Evolutionary conservation across 2,113 vertebrate species (phyloP).

Genomic region (Larimichthys polyactis): DNA sequence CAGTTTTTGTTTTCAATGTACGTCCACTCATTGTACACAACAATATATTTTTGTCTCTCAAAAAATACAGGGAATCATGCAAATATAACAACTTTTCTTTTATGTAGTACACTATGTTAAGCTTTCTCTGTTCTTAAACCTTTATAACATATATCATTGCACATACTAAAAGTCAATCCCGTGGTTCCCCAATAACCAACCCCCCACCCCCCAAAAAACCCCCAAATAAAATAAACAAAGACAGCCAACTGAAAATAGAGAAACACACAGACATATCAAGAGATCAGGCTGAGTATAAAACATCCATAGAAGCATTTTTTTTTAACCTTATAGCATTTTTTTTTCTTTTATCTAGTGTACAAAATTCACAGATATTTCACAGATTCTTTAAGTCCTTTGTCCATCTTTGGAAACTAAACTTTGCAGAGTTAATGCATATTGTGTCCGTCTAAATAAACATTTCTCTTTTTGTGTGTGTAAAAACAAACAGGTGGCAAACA

Average conservation of each 20-base stretch:
- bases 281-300: constrained; percentile 85
- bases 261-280: constrained; percentile 78
- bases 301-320: constrained; percentile 74
- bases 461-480: neutral
- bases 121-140: constrained; percentile 77
- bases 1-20: constrained; percentile 78
- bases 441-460: constrained; percentile 34
- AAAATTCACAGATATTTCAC: constrained; percentile 87
- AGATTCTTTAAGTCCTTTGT: constrained; percentile 76
- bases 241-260: constrained; percentile 63
- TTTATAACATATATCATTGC: constrained; percentile 77
- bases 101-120: constrained; percentile 79
- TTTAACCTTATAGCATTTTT: constrained; percentile 50
- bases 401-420: constrained; percentile 77
- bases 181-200: constrained; percentile 15
- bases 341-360: constrained; percentile 78
- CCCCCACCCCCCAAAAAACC: constrained; percentile 5
- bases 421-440: constrained; percentile 42
- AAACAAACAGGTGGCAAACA: constrained; percentile 42
- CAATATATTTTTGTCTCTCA: constrained; percentile 82
- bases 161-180: constrained; percentile 65
- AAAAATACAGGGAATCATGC: constrained; percentile 88
- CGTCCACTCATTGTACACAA: constrained; percentile 84
- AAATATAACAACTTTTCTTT: constrained; percentile 85
- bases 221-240: constrained; percentile 51